Percentiles rank a stretch among this genome's conserved stretches.
Conservation (phyloP, 1,140 invertebrate genomes). For the Zaprionus nigranus region DNA sequence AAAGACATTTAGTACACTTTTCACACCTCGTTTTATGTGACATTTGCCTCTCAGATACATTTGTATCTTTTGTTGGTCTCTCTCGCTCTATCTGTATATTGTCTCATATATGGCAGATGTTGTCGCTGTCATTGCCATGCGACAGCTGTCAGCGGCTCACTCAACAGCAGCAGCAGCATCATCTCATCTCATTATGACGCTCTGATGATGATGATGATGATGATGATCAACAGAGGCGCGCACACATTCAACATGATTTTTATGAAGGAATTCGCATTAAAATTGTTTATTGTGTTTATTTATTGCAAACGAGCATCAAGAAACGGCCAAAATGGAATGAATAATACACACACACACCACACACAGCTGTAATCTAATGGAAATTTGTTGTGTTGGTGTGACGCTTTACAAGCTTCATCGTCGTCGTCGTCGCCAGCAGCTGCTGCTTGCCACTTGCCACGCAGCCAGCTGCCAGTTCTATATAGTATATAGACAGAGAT, state of each 20-base stretch:
- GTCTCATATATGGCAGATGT: slow-evolving; percentile 18
- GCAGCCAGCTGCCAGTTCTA: slow-evolving; percentile 23
- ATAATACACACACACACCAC: slow-evolving; percentile 34
- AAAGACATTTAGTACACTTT: slow-evolving; percentile 73
- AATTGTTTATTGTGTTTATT: slow-evolving; percentile 82
- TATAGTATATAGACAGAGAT: not conserved
- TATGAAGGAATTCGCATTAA: slow-evolving; percentile 81
- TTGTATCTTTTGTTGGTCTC: slow-evolving; percentile 32
- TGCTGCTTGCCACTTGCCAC: slow-evolving; percentile 25
- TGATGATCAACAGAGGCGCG: slow-evolving; percentile 20
- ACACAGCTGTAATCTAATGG: slow-evolving; percentile 60
- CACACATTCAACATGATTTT: slow-evolving; percentile 64
- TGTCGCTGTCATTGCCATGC: slow-evolving; percentile 57
- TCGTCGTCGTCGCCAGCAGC: slow-evolving; percentile 1
- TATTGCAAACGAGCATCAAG: slow-evolving; percentile 75
- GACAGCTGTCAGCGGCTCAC: slow-evolving; percentile 66
- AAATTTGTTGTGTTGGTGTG: slow-evolving; percentile 55
- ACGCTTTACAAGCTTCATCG: slow-evolving; percentile 19
- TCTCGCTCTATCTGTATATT: slow-evolving; percentile 9
- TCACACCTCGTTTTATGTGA: slow-evolving; percentile 65
- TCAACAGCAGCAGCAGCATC: slow-evolving; percentile 26
- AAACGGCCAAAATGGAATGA: slow-evolving; percentile 68
- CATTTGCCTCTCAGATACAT: slow-evolving; percentile 42
- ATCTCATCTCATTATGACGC: slow-evolving; percentile 35
- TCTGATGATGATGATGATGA: slow-evolving; percentile 7